phyloP scores from a whole-genome alignment of 2,113 vertebrate genomes.

The Ammodytes dubius region DNA sequence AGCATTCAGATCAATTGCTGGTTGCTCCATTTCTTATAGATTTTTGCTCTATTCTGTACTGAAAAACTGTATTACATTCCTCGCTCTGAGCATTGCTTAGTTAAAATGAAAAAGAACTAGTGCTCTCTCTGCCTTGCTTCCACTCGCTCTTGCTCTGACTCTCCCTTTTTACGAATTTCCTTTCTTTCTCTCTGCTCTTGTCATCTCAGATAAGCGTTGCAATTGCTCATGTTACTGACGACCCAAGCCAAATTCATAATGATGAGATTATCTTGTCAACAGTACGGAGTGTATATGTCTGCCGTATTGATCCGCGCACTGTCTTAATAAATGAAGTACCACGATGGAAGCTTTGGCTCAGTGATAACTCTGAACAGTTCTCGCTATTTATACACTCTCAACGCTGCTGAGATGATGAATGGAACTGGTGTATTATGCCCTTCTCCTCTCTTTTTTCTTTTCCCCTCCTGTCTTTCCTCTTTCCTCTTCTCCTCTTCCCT shows the following conservation, averaged over 20 bases:
- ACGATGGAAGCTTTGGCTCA: slow-evolving; percentile 70
- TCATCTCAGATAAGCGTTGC: slow-evolving; percentile 79
- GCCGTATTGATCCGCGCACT: slow-evolving; percentile 77
- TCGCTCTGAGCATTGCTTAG: slow-evolving; percentile 66
- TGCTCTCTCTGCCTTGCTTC: slow-evolving; percentile 5
- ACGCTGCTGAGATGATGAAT: slow-evolving; percentile 74
- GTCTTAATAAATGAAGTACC: slow-evolving; percentile 83
- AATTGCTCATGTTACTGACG: slow-evolving; percentile 81
- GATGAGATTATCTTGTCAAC: slow-evolving; percentile 86
- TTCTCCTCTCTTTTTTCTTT: slow-evolving; percentile 2
- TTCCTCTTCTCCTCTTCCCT: neutral
- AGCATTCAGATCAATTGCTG: slow-evolving; percentile 72
- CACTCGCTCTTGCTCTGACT: slow-evolving; percentile 15
- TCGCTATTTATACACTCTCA: slow-evolving; percentile 69
- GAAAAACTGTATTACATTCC: slow-evolving; percentile 70
- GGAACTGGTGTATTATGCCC: slow-evolving; percentile 41
- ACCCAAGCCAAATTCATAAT: slow-evolving; percentile 83
- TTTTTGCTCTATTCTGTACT: slow-evolving; percentile 60
- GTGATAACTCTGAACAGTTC: slow-evolving; percentile 70
- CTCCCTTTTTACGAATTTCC: slow-evolving; percentile 31
- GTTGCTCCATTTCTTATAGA: slow-evolving; percentile 70
- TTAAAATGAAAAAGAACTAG: slow-evolving; percentile 17
- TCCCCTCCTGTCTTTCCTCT: neutral
- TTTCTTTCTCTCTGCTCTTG: slow-evolving; percentile 63
- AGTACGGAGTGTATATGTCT: slow-evolving; percentile 78